phyloP scores from a whole-genome alignment of 1,140 invertebrate genomes.

The Hypothenemus hampei region DNA sequence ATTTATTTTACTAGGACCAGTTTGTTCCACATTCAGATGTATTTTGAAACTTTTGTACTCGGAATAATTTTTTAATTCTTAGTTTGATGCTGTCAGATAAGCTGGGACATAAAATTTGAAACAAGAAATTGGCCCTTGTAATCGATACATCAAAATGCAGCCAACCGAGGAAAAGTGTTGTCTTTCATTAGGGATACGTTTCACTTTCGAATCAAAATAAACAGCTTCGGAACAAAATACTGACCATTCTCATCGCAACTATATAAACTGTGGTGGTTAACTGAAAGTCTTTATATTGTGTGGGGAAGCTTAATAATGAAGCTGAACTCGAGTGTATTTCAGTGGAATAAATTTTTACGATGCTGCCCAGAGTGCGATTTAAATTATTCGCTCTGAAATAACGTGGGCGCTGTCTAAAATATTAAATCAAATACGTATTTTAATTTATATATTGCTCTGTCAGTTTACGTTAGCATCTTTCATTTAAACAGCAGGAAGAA shows the following conservation, averaged over 20 bases:
- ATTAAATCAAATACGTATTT: constrained; percentile 9
- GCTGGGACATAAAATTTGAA: constrained; percentile 22
- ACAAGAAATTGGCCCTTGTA: constrained; percentile 7
- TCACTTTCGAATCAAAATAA: constrained; percentile 11
- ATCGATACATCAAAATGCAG: constrained; percentile 7
- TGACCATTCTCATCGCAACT: not conserved
- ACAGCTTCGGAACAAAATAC: not conserved
- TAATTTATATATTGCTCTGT: constrained; percentile 8
- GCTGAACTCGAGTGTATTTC: not conserved
- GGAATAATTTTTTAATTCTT: too few species aligned
- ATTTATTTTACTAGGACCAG: too few species aligned
- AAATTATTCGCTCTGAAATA: not conserved
- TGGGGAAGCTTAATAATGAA: not conserved
- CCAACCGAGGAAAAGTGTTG: not conserved
- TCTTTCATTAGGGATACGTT: constrained; percentile 15
- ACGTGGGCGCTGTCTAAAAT: not conserved
- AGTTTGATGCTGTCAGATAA: too few species aligned
- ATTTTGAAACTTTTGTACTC: too few species aligned
- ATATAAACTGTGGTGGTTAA: not conserved
- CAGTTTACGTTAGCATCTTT: constrained; percentile 5
- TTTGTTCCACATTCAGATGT: too few species aligned
- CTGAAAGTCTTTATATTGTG: not conserved
- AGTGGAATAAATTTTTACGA: not conserved
- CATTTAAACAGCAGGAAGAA: not conserved
- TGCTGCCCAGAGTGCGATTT: not conserved